These are phyloP conservation scores for Otolemur garnettii DNA, from an alignment of 2,113 vertebrate species.

Conservation along the genomic window DNA sequence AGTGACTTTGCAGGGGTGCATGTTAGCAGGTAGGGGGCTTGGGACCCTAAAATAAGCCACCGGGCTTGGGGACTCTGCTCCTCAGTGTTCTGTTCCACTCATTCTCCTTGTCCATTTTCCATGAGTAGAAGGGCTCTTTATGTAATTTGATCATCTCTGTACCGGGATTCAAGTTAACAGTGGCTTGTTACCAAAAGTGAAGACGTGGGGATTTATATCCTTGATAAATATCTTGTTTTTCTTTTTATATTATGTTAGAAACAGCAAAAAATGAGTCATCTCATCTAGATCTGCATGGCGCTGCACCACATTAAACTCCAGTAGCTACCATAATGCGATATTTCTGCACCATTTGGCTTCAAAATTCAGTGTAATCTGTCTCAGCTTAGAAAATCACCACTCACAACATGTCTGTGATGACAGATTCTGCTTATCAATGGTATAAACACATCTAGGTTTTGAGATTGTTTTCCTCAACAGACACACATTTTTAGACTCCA, in stretches of 20 bases:
- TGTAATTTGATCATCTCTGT: background rate
- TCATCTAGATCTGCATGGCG: background rate
- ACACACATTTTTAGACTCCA: background rate
- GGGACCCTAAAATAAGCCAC: background rate
- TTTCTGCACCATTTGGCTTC: background rate
- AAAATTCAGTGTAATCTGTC: background rate
- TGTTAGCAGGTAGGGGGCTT: accelerated
- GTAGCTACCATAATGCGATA: background rate
- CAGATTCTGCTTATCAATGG: background rate
- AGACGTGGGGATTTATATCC: background rate
- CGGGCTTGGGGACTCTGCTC: background rate
- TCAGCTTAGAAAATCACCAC: background rate
- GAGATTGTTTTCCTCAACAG: background rate
- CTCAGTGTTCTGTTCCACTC: background rate
- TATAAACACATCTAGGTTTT: background rate
- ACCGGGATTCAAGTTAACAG: background rate
- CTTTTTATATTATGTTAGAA: background rate
- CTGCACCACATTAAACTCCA: background rate
- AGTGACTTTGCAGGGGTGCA: background rate
- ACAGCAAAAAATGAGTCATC: background rate
- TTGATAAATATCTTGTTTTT: background rate
- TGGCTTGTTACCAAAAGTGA: background rate
- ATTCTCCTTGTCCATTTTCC: background rate
- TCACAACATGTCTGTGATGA: background rate
- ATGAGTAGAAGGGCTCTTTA: background rate